A percentile compares a stretch with the other conserved stretches of the same genome.
Evolutionary conservation across 1,140 invertebrate genomes (phyloP).

Genomic region (Mycetomoellerius zeteki): DNA sequence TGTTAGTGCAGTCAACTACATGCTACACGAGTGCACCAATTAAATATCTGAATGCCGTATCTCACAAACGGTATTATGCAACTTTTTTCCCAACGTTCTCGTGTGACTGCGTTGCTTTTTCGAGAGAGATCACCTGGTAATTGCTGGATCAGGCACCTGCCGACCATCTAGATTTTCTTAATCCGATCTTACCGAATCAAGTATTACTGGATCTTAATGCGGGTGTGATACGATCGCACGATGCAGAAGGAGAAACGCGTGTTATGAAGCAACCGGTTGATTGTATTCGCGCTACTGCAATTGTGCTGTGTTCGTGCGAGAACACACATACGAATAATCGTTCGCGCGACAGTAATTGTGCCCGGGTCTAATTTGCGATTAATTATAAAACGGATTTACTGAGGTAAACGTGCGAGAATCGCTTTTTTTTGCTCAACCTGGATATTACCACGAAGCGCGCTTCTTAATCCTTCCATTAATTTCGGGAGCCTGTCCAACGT

Average conservation of each 20-base stretch:
- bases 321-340: conserved; percentile 4
- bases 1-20: neutral
- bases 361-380: conserved; percentile 47
- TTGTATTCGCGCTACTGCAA: neutral
- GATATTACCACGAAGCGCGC: neutral
- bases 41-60: conserved; percentile 16
- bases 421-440: neutral
- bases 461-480: conserved; percentile 61
- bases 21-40: conserved; percentile 22
- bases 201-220: conserved; percentile 22
- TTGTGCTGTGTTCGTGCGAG: neutral
- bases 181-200: conserved; percentile 40
- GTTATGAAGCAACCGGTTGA: conserved; percentile 18
- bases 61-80: conserved; percentile 14
- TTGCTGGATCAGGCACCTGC: conserved; percentile 25
- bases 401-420: neutral
- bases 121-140: neutral
- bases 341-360: conserved; percentile 37
- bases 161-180: conserved; percentile 32
- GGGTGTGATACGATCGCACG: conserved; percentile 31
- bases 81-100: conserved; percentile 8
- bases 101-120: neutral
- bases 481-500: conserved; percentile 2
- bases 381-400: conserved; percentile 56
- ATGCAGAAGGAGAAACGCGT: conserved; percentile 25